phyloP scores from a whole-genome alignment of 1,140 invertebrate species.

The Theocolax elegans region DNA sequence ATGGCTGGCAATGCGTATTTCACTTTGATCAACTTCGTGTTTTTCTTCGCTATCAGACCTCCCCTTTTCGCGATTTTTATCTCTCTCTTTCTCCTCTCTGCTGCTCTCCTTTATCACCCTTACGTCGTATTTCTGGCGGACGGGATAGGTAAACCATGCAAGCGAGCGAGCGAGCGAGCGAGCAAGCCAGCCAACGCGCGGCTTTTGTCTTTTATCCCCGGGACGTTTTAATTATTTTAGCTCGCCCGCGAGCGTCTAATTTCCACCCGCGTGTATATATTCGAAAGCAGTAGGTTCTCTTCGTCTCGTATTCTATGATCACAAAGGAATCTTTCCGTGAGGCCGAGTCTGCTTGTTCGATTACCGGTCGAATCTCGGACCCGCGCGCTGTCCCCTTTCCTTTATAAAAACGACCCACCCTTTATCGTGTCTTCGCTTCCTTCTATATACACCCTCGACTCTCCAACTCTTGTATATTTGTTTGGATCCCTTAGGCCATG shows the following conservation, averaged over 20 bases:
- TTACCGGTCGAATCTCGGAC: slow-evolving; percentile 42
- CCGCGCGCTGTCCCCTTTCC: neutral
- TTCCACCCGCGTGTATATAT: slow-evolving; percentile 48
- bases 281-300: neutral
- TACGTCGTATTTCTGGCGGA: slow-evolving; percentile 44
- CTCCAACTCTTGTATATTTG: too few species aligned
- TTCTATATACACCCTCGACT: neutral
- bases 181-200: slow-evolving; percentile 12
- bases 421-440: slow-evolving; percentile 19
- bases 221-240: slow-evolving; percentile 68
- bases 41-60: slow-evolving; percentile 65
- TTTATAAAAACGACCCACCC: neutral
- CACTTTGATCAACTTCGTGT: slow-evolving; percentile 67
- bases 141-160: slow-evolving; percentile 55
- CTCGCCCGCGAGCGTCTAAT: slow-evolving; percentile 63
- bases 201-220: slow-evolving; percentile 60
- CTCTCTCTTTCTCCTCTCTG: slow-evolving; percentile 28
- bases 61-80: slow-evolving; percentile 45
- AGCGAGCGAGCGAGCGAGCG: slow-evolving; percentile 4
- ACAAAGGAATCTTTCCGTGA: slow-evolving; percentile 47
- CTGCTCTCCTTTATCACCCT: slow-evolving; percentile 43
- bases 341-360: slow-evolving; percentile 41
- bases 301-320: slow-evolving; percentile 23
- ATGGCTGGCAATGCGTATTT: slow-evolving; percentile 65
- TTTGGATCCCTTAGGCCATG: too few species aligned